phyloP scores from a whole-genome alignment of 2,888 invertebrate species.

The Melinopterus prodromus region DNA sequence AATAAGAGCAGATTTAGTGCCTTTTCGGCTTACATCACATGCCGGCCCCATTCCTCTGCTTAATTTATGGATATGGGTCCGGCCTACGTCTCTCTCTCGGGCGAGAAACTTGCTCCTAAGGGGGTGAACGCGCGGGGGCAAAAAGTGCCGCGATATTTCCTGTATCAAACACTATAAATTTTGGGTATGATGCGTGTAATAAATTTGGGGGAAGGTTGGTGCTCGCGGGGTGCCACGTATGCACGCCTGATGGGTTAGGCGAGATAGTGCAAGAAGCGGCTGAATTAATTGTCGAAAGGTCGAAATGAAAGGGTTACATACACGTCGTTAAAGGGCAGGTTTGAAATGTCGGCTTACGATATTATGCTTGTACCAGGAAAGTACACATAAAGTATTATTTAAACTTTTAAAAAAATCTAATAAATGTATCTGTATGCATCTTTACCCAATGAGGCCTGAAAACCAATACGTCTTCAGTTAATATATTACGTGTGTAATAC shows the following conservation, averaged over 20 bases:
- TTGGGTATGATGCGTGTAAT: constrained; percentile 18
- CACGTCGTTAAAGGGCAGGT: neutral
- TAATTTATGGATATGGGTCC: constrained; percentile 57
- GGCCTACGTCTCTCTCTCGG: constrained; percentile 40
- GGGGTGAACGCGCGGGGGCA: constrained; percentile 19
- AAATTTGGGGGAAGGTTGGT: constrained; percentile 12
- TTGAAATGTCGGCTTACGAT: neutral
- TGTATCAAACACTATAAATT: constrained; percentile 30
- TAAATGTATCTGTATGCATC: too few relatives aligned
- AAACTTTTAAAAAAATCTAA: too few relatives aligned
- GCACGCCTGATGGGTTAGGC: neutral
- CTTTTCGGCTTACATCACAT: constrained; percentile 59
- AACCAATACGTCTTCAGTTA: too few relatives aligned
- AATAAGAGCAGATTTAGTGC: constrained; percentile 59
- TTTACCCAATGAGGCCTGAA: too few relatives aligned
- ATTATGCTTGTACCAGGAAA: too few relatives aligned
- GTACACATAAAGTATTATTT: too few relatives aligned
- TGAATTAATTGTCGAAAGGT: neutral
- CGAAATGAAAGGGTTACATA: neutral
- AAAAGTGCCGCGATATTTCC: constrained; percentile 28
- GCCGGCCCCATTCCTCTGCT: constrained; percentile 53
- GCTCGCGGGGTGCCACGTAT: neutral
- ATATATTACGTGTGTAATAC: too few relatives aligned
- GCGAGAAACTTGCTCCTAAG: constrained; percentile 39
- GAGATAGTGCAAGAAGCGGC: neutral